A percentile compares a stretch with the other conserved stretches of the same genome.
Evolutionary conservation across 1,140 invertebrate genomes (phyloP).

Genomic region (Hypothenemus hampei): DNA sequence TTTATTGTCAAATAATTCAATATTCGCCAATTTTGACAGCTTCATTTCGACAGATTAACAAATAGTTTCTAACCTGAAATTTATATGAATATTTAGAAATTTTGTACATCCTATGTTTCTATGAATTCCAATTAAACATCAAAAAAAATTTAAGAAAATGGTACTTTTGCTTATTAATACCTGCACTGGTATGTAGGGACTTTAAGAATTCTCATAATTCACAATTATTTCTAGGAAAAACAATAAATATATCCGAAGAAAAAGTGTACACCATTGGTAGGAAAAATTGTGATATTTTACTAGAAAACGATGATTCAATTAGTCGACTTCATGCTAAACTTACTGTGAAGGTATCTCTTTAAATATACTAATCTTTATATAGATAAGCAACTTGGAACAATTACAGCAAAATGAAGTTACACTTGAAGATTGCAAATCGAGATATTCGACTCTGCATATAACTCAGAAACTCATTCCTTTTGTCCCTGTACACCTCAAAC

Average conservation of each 20-base stretch:
- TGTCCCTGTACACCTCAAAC: constrained; percentile 40
- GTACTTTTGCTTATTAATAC: too few species aligned
- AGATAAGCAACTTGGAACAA: not conserved
- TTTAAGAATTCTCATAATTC: too few species aligned
- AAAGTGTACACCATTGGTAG: constrained; percentile 26
- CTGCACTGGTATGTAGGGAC: too few species aligned
- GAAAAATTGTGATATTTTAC: constrained; percentile 33
- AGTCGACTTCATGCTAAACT: constrained; percentile 32
- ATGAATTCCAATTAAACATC: too few species aligned
- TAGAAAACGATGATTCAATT: constrained; percentile 32
- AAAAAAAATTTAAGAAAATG: too few species aligned
- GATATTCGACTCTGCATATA: constrained; percentile 53
- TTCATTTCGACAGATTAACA: too few species aligned
- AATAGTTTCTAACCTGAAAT: too few species aligned
- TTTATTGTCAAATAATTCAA: too few species aligned
- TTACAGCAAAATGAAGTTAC: constrained; percentile 39
- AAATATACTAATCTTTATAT: not conserved
- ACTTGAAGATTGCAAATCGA: constrained; percentile 50
- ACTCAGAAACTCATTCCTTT: constrained; percentile 37
- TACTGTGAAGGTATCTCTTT: constrained; percentile 23
- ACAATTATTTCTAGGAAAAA: constrained; percentile 17
- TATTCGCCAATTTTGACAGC: too few species aligned
- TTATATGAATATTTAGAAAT: too few species aligned
- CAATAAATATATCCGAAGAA: constrained; percentile 21
- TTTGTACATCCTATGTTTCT: too few species aligned